Conservation (phyloP, 2,113 vertebrate species). For the Herpailurus yagouaroundi region DNA sequence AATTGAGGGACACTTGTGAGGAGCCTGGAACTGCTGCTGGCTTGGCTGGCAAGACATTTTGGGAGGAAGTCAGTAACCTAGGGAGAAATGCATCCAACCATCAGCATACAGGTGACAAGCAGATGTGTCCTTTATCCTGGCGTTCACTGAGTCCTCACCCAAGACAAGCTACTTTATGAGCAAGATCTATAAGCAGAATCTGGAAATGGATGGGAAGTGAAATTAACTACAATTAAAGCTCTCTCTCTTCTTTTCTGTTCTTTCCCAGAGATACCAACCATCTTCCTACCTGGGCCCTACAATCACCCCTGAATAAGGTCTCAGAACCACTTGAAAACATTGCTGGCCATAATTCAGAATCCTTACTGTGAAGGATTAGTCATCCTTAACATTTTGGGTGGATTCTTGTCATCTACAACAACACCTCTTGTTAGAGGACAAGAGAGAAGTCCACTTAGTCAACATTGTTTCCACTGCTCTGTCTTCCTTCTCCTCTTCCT, state of each 20-base stretch:
- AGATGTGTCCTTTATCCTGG: neutral
- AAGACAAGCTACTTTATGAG: neutral
- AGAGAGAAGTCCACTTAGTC: no score
- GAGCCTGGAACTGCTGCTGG: neutral
- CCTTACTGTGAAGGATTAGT: no score
- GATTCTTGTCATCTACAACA: no score
- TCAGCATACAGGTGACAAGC: neutral
- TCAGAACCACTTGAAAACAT: neutral
- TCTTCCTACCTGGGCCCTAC: neutral
- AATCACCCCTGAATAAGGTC: no score
- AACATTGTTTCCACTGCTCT: neutral
- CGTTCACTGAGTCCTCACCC: neutral
- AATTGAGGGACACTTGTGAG: neutral
- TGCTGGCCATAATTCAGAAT: neutral
- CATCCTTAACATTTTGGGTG: no score
- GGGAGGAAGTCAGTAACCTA: neutral
- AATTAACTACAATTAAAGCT: neutral
- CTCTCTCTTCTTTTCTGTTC: neutral
- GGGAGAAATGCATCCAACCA: neutral
- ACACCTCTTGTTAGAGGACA: no score
- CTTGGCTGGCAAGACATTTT: conserved; percentile 31
- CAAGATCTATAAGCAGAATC: neutral
- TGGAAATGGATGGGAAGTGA: neutral
- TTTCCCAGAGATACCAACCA: neutral
- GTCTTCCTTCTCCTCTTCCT: neutral